Evolutionary conservation across 1,140 invertebrate species (phyloP).

Genomic region (Medauroidea extradentata): DNA sequence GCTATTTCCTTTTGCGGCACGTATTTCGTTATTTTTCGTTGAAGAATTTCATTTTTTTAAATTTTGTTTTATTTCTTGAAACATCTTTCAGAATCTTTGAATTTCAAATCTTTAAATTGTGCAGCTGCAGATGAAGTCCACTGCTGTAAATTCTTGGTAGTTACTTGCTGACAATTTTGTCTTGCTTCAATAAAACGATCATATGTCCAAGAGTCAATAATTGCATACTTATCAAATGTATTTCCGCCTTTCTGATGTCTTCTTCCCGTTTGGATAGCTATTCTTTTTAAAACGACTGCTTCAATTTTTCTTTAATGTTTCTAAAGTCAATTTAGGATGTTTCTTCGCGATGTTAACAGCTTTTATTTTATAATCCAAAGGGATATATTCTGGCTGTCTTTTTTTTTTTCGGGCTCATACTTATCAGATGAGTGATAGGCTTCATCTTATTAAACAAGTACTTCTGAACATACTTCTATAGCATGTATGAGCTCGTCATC

Average conservation of each 20-base stretch:
- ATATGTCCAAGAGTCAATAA: slow-evolving; percentile 21
- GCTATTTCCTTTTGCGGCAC: slow-evolving; percentile 19
- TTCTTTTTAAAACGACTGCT: slow-evolving; percentile 7
- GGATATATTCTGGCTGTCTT: slow-evolving; percentile 8
- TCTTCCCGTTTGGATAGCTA: slow-evolving; percentile 13
- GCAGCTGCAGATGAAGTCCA: slow-evolving; percentile 21
- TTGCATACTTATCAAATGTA: slow-evolving; percentile 16
- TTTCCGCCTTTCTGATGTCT: slow-evolving; percentile 19
- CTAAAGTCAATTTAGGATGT: slow-evolving; percentile 18
- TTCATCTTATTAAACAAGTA: too few relatives aligned
- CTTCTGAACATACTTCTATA: neutral
- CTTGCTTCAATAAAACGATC: slow-evolving; percentile 21
- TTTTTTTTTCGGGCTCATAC: slow-evolving; percentile 14
- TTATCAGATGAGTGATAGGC: slow-evolving; percentile 3
- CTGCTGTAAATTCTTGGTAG: slow-evolving; percentile 21
- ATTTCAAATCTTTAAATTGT: slow-evolving; percentile 20
- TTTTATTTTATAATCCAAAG: slow-evolving; percentile 19
- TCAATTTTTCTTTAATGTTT: slow-evolving; percentile 18
- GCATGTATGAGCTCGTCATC: neutral
- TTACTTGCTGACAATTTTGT: slow-evolving; percentile 18
- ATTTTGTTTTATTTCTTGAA: slow-evolving; percentile 15
- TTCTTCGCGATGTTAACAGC: slow-evolving; percentile 10
- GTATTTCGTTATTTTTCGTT: slow-evolving; percentile 26
- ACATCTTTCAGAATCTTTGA: slow-evolving; percentile 19
- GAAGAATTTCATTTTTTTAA: slow-evolving; percentile 15